A percentile compares a stretch with the other conserved stretches of the same genome.
Conservation (phyloP, 2,888 invertebrate genomes). For the Loripinus fragilis region DNA sequence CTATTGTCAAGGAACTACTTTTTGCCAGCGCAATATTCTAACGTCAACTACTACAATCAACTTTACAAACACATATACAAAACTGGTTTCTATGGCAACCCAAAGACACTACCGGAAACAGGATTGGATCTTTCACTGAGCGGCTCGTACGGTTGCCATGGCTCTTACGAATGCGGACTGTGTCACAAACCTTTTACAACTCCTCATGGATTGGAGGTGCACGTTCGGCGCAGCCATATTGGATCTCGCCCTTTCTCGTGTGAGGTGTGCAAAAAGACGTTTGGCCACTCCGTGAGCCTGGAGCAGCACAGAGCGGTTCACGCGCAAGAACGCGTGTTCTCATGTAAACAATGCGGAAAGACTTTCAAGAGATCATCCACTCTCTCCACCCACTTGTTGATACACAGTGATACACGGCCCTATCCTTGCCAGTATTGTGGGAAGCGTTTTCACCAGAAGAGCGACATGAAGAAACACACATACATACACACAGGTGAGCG, state of each 20-base stretch:
- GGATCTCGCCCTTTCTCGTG: constrained; percentile 90
- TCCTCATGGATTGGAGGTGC: constrained; percentile 98
- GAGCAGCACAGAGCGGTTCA: constrained; percentile 94
- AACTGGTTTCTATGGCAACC: neutral
- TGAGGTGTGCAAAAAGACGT: constrained; percentile 98
- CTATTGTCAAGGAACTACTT: constrained; percentile 58
- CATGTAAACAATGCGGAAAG: constrained; percentile 99
- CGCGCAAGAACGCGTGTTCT: constrained; percentile 80
- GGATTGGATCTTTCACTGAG: constrained; percentile 53
- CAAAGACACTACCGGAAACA: constrained; percentile 32
- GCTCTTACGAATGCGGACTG: constrained; percentile 83
- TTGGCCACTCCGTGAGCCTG: constrained; percentile 96
- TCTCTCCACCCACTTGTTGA: constrained; percentile 96
- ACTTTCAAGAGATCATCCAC: constrained; percentile 97
- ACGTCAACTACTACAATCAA: neutral
- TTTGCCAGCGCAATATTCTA: constrained; percentile 41
- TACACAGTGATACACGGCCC: constrained; percentile 97
- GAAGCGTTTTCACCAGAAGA: constrained; percentile 98
- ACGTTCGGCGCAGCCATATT: constrained; percentile 94
- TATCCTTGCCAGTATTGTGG: constrained; percentile 99
- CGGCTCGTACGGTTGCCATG: neutral
- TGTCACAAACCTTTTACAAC: constrained; percentile 99
- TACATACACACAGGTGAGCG: constrained; percentile 97
- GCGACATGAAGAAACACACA: constrained; percentile 99
- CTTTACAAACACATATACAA: neutral